A percentile compares a stretch with the other conserved stretches of the same genome.
Evolutionary conservation across 2,888 invertebrate species (phyloP).

Genomic region (Ormyrus thymus): DNA sequence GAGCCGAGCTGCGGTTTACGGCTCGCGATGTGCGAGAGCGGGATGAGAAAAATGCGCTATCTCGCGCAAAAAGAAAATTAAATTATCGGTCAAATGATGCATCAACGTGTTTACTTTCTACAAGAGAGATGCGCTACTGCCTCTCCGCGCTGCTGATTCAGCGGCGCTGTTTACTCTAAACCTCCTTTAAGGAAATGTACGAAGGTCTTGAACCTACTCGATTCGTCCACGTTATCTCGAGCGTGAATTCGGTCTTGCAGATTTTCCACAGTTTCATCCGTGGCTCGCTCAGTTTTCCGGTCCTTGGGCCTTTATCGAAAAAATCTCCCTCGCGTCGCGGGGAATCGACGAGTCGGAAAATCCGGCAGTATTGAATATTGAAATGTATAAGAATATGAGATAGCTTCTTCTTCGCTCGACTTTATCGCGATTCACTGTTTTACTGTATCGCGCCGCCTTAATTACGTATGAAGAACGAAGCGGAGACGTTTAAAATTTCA

Average conservation of each 20-base stretch:
- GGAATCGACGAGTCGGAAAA: too few species aligned
- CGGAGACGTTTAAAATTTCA: too few species aligned
- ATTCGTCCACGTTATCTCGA: slow-evolving; percentile 10
- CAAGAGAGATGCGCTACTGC: slow-evolving; percentile 18
- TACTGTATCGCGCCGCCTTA: too few species aligned
- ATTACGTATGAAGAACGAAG: too few species aligned
- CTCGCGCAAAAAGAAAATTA: slow-evolving; percentile 22
- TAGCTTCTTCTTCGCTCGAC: too few species aligned
- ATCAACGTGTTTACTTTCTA: slow-evolving; percentile 48
- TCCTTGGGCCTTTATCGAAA: too few species aligned
- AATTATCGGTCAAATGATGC: slow-evolving; percentile 49
- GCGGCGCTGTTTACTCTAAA: slow-evolving; percentile 50
- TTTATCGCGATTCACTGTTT: too few species aligned
- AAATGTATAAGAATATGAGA: too few species aligned
- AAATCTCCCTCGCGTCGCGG: too few species aligned
- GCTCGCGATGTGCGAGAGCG: background rate
- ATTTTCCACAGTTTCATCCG: slow-evolving; percentile 33
- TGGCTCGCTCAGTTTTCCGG: too few species aligned
- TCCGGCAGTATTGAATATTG: too few species aligned
- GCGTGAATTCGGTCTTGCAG: slow-evolving; percentile 16
- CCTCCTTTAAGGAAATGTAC: slow-evolving; percentile 54
- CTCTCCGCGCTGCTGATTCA: slow-evolving; percentile 43
- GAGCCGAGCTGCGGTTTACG: background rate
- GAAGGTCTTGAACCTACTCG: slow-evolving; percentile 50
- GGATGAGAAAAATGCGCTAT: slow-evolving; percentile 21